phyloP scores from a whole-genome alignment of 2,888 invertebrate genomes.

The Caenorhabditis sp. region DNA sequence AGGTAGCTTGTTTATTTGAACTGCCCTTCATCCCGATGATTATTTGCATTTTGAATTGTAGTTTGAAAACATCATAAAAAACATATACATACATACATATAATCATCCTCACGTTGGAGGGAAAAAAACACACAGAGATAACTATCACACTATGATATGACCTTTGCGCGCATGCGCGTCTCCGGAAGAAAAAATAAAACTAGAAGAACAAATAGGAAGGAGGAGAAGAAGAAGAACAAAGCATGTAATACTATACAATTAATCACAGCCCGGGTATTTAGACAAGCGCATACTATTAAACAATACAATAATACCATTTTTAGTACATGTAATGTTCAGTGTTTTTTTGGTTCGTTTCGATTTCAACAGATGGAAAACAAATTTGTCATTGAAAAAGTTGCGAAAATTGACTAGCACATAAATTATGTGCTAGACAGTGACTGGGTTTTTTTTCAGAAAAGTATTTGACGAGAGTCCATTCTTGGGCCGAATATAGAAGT shows the following conservation, averaged over 20 bases:
- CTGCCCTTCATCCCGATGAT: background rate
- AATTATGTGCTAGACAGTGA: too few relatives aligned
- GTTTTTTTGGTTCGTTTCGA: too few relatives aligned
- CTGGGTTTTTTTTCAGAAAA: too few relatives aligned
- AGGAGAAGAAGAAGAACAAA: background rate
- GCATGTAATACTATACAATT: background rate
- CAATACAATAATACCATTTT: background rate
- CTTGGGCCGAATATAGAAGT: too few relatives aligned
- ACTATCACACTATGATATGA: background rate
- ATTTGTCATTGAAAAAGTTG: too few relatives aligned
- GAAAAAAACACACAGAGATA: background rate
- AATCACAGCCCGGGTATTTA: constrained; percentile 1
- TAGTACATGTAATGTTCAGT: background rate
- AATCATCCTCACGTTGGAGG: background rate
- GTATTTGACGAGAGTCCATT: too few relatives aligned
- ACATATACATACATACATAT: too few relatives aligned
- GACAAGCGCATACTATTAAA: background rate
- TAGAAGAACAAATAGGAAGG: too few relatives aligned
- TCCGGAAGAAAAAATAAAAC: background rate
- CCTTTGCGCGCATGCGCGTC: background rate
- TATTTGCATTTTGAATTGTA: background rate
- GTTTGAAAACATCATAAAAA: background rate
- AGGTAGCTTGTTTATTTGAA: constrained; percentile 1
- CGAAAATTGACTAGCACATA: too few relatives aligned
- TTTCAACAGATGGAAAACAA: too few relatives aligned